A percentile compares a stretch with the other conserved stretches of the same genome.
Conservation (phyloP, 2,888 invertebrate genomes). For the Allygus modestus region DNA sequence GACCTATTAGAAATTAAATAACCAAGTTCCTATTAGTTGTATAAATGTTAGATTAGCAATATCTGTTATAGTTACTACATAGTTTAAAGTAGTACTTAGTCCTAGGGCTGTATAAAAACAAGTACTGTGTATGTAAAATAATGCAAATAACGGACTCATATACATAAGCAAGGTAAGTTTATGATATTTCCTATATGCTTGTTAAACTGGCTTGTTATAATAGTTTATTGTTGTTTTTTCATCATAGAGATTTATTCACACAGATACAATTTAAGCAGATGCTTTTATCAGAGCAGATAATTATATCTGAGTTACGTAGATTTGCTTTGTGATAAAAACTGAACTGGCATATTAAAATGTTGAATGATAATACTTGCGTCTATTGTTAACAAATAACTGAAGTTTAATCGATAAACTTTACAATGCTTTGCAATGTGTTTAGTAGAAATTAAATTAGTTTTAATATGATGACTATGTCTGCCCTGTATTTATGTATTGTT, state of each 20-base stretch:
- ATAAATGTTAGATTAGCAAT: slow-evolving; percentile 52
- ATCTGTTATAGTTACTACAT: slow-evolving; percentile 50
- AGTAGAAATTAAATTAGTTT: background rate
- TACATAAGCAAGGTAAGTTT: background rate
- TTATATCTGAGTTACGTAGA: background rate
- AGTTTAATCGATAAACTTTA: too few relatives aligned
- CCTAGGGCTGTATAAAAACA: background rate
- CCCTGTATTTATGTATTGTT: background rate
- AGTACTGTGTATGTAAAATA: slow-evolving; percentile 12
- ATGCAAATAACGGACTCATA: background rate
- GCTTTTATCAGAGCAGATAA: background rate
- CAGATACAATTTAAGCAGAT: background rate
- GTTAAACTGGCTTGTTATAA: background rate
- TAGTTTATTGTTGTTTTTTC: slow-evolving; percentile 34
- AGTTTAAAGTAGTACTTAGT: slow-evolving; percentile 21
- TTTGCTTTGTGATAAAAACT: background rate
- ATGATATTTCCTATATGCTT: background rate
- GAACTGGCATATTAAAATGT: too few relatives aligned
- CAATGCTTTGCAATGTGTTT: background rate
- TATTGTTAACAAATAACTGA: too few relatives aligned
- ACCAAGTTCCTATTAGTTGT: slow-evolving; percentile 55
- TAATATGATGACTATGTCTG: background rate
- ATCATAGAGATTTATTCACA: background rate
- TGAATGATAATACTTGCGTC: too few relatives aligned
- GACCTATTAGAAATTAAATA: slow-evolving; percentile 42